Percentiles rank a stretch among this genome's conserved stretches.
phyloP scores from a whole-genome alignment of 2,888 invertebrate genomes.

The Drosophila longiperda region DNA sequence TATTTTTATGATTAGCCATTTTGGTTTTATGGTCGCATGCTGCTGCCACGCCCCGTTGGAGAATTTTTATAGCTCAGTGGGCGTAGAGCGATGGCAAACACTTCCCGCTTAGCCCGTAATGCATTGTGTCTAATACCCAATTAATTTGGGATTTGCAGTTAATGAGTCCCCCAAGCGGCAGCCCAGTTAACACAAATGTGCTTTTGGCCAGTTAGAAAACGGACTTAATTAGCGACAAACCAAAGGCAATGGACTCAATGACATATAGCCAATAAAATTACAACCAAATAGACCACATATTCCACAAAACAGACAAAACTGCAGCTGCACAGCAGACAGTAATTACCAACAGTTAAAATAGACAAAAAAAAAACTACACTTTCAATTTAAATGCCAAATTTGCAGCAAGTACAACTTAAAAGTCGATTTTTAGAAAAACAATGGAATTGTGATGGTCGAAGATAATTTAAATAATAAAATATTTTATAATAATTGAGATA shows the following conservation, averaged over 20 bases:
- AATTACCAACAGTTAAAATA: constrained; percentile 45
- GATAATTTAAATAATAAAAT: neutral
- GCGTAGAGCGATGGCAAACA: constrained; percentile 31
- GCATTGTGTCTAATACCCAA: constrained; percentile 77
- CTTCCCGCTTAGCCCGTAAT: constrained; percentile 51
- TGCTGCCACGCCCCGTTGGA: constrained; percentile 50
- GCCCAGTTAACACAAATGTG: constrained; percentile 18
- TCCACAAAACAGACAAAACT: neutral
- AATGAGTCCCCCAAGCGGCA: constrained; percentile 50
- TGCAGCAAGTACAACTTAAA: neutral
- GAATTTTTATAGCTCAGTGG: constrained; percentile 48
- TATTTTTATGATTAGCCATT: constrained; percentile 59
- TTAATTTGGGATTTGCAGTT: constrained; percentile 75
- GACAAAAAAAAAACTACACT: neutral
- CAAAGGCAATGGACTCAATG: constrained; percentile 14
- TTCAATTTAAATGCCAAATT: neutral
- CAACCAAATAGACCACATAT: constrained; percentile 39
- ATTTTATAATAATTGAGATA: neutral
- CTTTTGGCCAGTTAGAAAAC: constrained; percentile 46
- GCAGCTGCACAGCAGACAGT: constrained; percentile 4
- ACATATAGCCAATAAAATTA: constrained; percentile 63
- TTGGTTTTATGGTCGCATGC: constrained; percentile 49
- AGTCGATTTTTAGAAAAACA: no score
- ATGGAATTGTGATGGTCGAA: no score
- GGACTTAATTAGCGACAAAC: constrained; percentile 53